Percentiles rank a stretch among this genome's conserved stretches.
Evolutionary conservation across 2,113 vertebrate species (phyloP).

Genomic region (Pterocles burchelli): DNA sequence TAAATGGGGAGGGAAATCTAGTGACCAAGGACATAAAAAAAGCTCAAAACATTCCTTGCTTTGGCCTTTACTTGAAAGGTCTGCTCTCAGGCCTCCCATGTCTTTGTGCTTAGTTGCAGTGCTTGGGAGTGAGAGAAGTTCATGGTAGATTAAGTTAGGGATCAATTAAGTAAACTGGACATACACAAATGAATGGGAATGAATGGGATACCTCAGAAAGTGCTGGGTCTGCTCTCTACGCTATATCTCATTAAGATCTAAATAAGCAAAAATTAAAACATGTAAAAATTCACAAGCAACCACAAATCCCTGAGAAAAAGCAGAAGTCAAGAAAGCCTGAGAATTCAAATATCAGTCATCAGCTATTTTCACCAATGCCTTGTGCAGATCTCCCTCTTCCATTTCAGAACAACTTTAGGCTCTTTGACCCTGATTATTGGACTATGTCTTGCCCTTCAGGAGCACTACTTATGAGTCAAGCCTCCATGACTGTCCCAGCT

Average conservation of each 20-base stretch:
- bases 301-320: not conserved
- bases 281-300: not conserved
- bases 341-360: not conserved
- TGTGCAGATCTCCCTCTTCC: not conserved
- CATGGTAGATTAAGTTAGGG: not conserved
- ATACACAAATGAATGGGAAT: not conserved
- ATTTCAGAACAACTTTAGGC: not conserved
- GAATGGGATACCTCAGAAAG: not conserved
- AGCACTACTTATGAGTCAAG: not conserved
- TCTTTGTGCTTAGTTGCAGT: not conserved
- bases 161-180: not conserved
- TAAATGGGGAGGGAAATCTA: not conserved
- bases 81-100: not conserved
- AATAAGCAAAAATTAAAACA: not conserved
- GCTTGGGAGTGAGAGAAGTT: not conserved
- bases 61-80: not conserved
- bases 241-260: not conserved
- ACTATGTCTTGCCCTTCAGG: not conserved
- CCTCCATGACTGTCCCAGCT: not conserved
- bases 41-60: not conserved
- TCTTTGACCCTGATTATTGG: not conserved
- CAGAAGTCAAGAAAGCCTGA: not conserved
- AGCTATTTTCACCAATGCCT: not conserved
- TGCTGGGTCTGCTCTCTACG: not conserved
- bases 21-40: not conserved